Conservation (phyloP, 2,888 invertebrate species). For the Gortyna flavago region DNA sequence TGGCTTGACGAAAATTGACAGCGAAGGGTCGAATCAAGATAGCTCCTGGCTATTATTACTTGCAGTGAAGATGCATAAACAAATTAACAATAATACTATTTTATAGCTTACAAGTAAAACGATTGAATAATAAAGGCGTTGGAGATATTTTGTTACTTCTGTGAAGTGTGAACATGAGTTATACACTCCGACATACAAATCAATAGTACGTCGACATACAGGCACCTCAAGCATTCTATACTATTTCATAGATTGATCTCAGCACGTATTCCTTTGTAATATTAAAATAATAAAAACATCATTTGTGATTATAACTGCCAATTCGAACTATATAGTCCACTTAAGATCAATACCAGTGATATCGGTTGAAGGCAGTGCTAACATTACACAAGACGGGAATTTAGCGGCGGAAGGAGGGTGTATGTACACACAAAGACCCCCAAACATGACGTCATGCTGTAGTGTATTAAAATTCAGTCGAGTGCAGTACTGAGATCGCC, state of each 20-base stretch:
- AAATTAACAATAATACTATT: conserved; percentile 71
- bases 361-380: conserved; percentile 43
- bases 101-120: conserved; percentile 69
- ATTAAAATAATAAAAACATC: conserved; percentile 43
- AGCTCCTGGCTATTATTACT: conserved; percentile 27
- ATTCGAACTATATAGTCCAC: conserved; percentile 30
- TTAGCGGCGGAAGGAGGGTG: conserved; percentile 39
- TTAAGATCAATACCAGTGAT: background rate
- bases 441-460: conserved; percentile 19
- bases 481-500: conserved; percentile 65
- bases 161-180: conserved; percentile 34
- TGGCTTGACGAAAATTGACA: conserved; percentile 33
- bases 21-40: conserved; percentile 37
- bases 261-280: conserved; percentile 57
- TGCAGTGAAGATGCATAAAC: conserved; percentile 55
- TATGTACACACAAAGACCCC: conserved; percentile 39
- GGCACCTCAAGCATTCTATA: conserved; percentile 70
- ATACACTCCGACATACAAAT: conserved; percentile 25
- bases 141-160: conserved; percentile 42
- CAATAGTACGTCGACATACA: conserved; percentile 61
- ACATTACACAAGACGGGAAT: conserved; percentile 42
- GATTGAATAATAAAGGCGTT: conserved; percentile 65
- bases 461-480: conserved; percentile 53
- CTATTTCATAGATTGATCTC: conserved; percentile 69
- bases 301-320: conserved; percentile 47